Evolutionary conservation across 2,888 invertebrate species (phyloP).

Genomic region (Tineola bisselliella): DNA sequence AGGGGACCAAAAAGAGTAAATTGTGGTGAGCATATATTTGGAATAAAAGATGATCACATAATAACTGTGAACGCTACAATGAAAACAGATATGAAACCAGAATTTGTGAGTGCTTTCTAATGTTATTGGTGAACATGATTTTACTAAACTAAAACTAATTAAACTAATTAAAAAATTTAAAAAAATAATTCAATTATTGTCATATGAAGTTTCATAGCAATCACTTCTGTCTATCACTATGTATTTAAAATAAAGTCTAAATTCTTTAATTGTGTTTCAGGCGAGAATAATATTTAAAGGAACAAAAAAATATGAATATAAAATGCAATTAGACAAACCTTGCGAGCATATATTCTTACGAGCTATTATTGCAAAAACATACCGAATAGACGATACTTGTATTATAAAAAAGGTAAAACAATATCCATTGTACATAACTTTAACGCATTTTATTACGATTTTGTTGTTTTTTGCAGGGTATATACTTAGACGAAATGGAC

Average conservation of each 20-base stretch:
- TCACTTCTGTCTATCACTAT: no score
- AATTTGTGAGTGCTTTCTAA: not conserved
- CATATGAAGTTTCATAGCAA: no score
- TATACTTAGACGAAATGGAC: not conserved
- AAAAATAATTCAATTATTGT: no score
- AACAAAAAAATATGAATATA: not conserved
- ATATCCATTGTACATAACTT: no score
- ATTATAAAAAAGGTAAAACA: slow-evolving; percentile 5
- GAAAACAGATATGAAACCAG: not conserved
- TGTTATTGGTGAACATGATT: no score
- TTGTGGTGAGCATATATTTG: not conserved
- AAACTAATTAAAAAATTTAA: no score
- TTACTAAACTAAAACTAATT: no score
- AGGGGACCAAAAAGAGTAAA: slow-evolving; percentile 1
- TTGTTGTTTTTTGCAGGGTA: not conserved
- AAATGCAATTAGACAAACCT: slow-evolving; percentile 1
- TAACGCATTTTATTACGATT: no score
- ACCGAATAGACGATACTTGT: not conserved
- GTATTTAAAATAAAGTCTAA: not conserved
- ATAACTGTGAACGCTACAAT: not conserved
- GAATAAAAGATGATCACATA: not conserved
- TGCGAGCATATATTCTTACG: not conserved
- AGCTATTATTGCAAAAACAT: not conserved
- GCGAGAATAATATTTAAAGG: not conserved
- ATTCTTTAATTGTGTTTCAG: not conserved